A percentile compares a stretch with the other conserved stretches of the same genome.
phyloP scores from a whole-genome alignment of 2,113 vertebrate species.

The Eclectus roratus region DNA sequence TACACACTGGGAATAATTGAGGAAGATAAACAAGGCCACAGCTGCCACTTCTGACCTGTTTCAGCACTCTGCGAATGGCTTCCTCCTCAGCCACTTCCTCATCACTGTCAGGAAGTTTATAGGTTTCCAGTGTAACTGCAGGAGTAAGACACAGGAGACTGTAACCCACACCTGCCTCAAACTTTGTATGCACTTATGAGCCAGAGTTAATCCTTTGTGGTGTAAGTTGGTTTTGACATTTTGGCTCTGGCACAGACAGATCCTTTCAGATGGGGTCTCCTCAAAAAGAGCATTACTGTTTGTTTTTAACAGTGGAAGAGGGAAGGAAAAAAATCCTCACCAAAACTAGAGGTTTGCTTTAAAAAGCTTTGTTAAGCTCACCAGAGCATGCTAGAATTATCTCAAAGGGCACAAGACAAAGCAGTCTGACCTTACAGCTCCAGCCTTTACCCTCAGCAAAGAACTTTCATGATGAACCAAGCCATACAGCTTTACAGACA shows the following conservation, averaged over 20 bases:
- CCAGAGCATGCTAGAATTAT: background rate
- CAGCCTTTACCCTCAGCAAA: background rate
- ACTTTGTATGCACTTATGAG: background rate
- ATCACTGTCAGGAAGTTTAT: slow-evolving; percentile 85
- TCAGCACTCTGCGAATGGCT: slow-evolving; percentile 83
- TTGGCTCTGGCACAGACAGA: background rate
- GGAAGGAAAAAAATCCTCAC: background rate
- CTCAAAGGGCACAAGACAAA: background rate
- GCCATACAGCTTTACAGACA: background rate
- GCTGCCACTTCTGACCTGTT: slow-evolving; percentile 77
- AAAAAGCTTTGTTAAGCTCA: background rate
- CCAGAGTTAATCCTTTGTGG: background rate
- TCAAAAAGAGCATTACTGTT: background rate
- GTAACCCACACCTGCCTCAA: background rate
- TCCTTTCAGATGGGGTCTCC: background rate
- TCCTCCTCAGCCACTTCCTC: slow-evolving; percentile 91
- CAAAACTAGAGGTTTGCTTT: background rate
- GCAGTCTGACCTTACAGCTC: background rate
- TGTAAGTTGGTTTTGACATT: background rate
- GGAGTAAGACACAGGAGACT: background rate
- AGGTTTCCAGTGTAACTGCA: slow-evolving; percentile 83
- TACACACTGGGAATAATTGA: background rate
- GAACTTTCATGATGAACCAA: background rate
- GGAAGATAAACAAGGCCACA: background rate
- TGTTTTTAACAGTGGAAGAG: background rate